Conservation (phyloP, 2,888 invertebrate genomes). For the Allacma fusca region DNA sequence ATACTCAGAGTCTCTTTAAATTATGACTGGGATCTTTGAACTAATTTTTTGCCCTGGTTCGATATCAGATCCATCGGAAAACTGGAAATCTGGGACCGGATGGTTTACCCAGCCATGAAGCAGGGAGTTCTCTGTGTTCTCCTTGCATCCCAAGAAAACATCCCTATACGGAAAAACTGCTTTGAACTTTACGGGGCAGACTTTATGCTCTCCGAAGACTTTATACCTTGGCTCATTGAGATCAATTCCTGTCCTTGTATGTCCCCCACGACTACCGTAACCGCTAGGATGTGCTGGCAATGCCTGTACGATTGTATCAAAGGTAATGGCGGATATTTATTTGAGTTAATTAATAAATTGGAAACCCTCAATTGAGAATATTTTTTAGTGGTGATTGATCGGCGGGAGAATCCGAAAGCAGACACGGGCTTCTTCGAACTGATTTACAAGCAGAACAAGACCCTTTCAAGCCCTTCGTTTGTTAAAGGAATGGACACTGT, state of each 20-base stretch:
- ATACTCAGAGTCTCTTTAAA: neutral
- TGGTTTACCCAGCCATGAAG: constrained; percentile 85
- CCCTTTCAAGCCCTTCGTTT: no score
- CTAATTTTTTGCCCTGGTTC: no score
- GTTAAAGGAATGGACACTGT: no score
- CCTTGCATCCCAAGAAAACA: constrained; percentile 74
- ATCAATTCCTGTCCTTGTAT: constrained; percentile 90
- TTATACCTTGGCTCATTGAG: constrained; percentile 88
- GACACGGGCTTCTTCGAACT: constrained; percentile 84
- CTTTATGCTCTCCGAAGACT: constrained; percentile 86
- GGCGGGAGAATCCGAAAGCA: constrained; percentile 74
- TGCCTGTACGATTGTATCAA: constrained; percentile 85
- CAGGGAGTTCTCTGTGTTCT: constrained; percentile 78
- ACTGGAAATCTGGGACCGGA: constrained; percentile 23
- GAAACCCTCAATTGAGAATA: neutral
- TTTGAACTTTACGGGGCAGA: constrained; percentile 94
- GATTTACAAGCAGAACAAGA: constrained; percentile 74
- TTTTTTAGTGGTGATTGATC: constrained; percentile 77
- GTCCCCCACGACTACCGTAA: constrained; percentile 83
- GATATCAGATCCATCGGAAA: constrained; percentile 36
- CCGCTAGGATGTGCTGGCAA: constrained; percentile 80
- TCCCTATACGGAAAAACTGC: constrained; percentile 72
- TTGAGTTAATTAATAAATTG: no score
- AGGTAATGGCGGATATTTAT: no score
- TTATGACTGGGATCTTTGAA: neutral